Evolutionary conservation across 2,797 vertebrate genomes (phyloP), one percentile per base, ranked within the genome.

Genomic region (Florisuga fusca): DNA sequence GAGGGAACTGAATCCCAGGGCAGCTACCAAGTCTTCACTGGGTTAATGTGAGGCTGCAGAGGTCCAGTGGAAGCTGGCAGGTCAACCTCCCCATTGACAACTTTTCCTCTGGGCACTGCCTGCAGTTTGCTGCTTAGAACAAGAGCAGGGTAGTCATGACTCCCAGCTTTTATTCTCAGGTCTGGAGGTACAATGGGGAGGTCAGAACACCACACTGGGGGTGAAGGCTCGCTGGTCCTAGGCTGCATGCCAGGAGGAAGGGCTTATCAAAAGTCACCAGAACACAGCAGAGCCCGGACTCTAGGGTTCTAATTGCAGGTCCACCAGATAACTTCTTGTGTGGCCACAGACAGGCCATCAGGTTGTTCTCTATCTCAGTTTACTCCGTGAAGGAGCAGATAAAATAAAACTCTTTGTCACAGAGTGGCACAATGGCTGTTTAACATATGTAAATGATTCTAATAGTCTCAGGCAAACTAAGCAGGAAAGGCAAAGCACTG

Each of bases 381-480:
- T 58, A 73, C 74, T 82, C 75, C 79, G 84, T 1, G 2, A 63
- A 66, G 77, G 85, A 69, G 69, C 14, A 55, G 74, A 81, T 87
- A 82, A 87, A 95, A 93, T 67, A 76, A 85, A 93, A 73, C 87
- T 75, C 87, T 90, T 85, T 93, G 85, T 91, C 91, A 10, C 4
- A 14, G 78, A 71, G 76, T 63, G 82, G 75, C 82, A 94, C 93
- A 95, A 89, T 83, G 84, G 79, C 76, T 89, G 69, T 88, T 93
- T 89, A 96, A 94, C 71, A 31, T 84, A 84, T 58, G 94, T 57
- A 91, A 94, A 94, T 91, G 63, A 81, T 54, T 84, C 93, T n/a
- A 71, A 22, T 6, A 54, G 87, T 84, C 76, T 76, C 69, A 8
- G 69, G 67, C 76, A 79, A 93, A 27, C 48, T 0, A 27, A 50